Conservation (phyloP, 1,140 invertebrate genomes). For the Zaprionus capensis region DNA sequence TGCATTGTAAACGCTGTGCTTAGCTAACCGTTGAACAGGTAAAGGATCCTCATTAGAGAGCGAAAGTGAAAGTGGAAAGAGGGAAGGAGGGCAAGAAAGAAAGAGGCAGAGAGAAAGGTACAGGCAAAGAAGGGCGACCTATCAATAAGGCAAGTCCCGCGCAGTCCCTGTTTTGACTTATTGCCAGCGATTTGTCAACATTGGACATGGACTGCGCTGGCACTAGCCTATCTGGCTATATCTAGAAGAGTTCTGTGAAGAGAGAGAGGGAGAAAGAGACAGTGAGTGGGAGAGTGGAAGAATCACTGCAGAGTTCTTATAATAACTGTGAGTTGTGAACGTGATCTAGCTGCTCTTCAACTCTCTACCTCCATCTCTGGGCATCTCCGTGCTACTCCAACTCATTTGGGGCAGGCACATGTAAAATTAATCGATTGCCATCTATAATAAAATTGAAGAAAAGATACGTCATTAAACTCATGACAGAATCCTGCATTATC, state of each 20-base stretch:
- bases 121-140: slow-evolving; percentile 1
- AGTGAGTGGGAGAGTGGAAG: neutral
- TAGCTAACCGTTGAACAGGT: slow-evolving; percentile 31
- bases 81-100: neutral
- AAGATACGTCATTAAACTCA: neutral
- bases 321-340: slow-evolving; percentile 42
- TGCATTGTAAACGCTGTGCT: slow-evolving; percentile 38
- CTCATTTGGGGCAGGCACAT: slow-evolving; percentile 3
- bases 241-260: slow-evolving; percentile 60
- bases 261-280: slow-evolving; percentile 18
- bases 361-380: neutral
- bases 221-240: slow-evolving; percentile 48
- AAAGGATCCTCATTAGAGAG: slow-evolving; percentile 52
- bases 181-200: slow-evolving; percentile 76
- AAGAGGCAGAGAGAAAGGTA: slow-evolving; percentile 10
- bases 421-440: slow-evolving; percentile 60
- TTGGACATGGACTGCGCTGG: slow-evolving; percentile 63
- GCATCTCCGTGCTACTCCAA: neutral
- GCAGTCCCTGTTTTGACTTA: slow-evolving; percentile 64
- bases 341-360: slow-evolving; percentile 22
- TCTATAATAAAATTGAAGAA: slow-evolving; percentile 44
- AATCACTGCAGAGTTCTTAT: slow-evolving; percentile 22
- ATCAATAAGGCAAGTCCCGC: slow-evolving; percentile 45
- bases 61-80: slow-evolving; percentile 67
- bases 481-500: neutral